Percentiles rank a stretch among this genome's conserved stretches.
Conservation (phyloP, 2,113 vertebrate genomes). For the Formicarius rufipectus region DNA sequence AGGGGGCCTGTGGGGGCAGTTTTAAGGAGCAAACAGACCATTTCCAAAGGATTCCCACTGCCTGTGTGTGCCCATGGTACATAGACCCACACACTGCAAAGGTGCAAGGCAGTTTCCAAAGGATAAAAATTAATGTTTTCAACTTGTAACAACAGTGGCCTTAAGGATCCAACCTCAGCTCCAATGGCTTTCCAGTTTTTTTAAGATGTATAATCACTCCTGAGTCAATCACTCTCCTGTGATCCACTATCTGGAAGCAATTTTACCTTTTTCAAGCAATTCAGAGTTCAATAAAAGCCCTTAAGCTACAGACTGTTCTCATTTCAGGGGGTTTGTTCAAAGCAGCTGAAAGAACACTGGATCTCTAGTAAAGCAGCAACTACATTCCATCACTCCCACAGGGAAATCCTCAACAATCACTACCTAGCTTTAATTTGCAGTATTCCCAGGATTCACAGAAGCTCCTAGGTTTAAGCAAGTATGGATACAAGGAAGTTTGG, state of each 20-base stretch:
- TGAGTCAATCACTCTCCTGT: neutral
- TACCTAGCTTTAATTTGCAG: neutral
- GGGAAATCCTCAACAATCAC: neutral
- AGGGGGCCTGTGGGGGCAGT: neutral
- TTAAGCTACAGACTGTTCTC: neutral
- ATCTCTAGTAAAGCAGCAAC: neutral
- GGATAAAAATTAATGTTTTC: neutral
- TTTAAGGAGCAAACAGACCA: neutral
- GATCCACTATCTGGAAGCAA: neutral
- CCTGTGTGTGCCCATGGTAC: rapidly evolving
- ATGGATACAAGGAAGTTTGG: rapidly evolving
- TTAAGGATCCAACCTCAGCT: neutral
- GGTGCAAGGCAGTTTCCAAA: neutral
- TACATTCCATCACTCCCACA: neutral
- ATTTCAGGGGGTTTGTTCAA: neutral
- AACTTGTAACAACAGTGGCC: neutral
- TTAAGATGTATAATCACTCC: neutral
- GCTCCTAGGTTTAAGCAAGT: neutral
- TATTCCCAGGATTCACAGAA: neutral
- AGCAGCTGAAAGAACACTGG: neutral
- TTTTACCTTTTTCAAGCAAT: neutral
- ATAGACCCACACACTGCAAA: rapidly evolving
- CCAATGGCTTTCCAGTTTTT: neutral
- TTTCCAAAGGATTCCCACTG: neutral
- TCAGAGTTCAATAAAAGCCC: neutral